Evolutionary conservation across 2,797 vertebrate genomes (phyloP).

Genomic region (Cercopithecus hamlyni): DNA sequence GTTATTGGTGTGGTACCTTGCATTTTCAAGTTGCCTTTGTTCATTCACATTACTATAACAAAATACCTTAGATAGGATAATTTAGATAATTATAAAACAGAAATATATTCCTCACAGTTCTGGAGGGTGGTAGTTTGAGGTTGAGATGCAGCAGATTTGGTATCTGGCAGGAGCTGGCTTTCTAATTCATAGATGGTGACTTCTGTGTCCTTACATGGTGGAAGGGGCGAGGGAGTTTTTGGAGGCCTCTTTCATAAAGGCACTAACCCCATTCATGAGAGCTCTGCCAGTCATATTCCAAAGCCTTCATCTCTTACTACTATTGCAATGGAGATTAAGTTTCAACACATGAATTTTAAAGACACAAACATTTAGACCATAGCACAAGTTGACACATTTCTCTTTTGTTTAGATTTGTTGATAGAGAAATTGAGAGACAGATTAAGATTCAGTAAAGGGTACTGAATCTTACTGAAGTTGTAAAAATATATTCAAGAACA

Average conservation of each 20-base stretch:
- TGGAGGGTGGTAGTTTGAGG: background rate
- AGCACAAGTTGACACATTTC: background rate
- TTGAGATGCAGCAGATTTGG: background rate
- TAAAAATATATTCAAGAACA: background rate
- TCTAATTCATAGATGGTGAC: background rate
- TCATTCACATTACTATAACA: background rate
- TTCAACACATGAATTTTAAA: background rate
- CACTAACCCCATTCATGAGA: background rate
- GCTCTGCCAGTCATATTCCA: background rate
- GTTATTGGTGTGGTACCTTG: background rate
- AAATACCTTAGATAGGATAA: background rate
- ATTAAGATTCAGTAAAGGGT: background rate
- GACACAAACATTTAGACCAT: background rate
- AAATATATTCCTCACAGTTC: background rate
- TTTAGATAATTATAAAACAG: background rate
- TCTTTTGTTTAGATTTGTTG: background rate
- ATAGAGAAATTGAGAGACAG: background rate
- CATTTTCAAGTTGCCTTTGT: background rate
- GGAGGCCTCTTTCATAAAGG: background rate
- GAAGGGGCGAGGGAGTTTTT: background rate
- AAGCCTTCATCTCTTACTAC: background rate
- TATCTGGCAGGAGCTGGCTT: background rate
- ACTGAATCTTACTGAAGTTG: background rate
- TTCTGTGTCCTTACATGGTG: background rate
- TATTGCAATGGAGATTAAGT: background rate